Evolutionary conservation across 1,140 invertebrate genomes (phyloP), one percentile per base, ranked within the genome.

Genomic region (Bilobella aurantiaca): DNA sequence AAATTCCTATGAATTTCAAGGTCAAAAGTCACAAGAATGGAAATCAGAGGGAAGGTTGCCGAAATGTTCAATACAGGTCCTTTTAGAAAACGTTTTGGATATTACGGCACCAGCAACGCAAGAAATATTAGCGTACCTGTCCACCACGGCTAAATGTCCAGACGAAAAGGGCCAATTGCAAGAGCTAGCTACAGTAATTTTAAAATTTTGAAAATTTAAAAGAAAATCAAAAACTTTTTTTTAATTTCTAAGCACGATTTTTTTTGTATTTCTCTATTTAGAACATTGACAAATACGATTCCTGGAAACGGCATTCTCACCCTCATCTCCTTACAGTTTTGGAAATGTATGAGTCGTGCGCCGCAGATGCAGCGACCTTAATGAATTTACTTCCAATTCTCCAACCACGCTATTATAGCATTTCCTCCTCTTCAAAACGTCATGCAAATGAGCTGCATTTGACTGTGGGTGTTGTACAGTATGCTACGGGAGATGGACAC

Each of bases 71-170:
- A 74, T 96, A 3, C 79, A 86, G 56, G 87, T 86, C 63, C 77
- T 95, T 0, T 83, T 96, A 64, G 85, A 86, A 1, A 80, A 89
- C 71, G 94, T 91, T 78, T 77, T 96, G 49, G 94, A 97, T 71
- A 87, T 97, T 29, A 95, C 91, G 0, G 93, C 90, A 5, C 91
- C 93, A 2, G 91, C 93, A 5, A 85, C 89, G 0, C 88, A 91
- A 25, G 88, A 91, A 75, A 79, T 96, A 29, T 79, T 96, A 0
- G 84, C 88, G 71, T 84, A 91, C 62, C 83, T 96, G 59, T 84
- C 90, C 2, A 84, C 86, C 0, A 87, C 87, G 67, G 91, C 92
- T 57, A 81, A 83, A 1, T 84, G 89, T 73, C 80, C 83, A 21
- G 82, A 84, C n/a, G 91, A 96, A 69, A 88, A 84, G 63, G 90